Evolutionary conservation across 2,888 invertebrate genomes (phyloP), one percentile per base, ranked within the genome.

Genomic region (Agrenia bidenticulata): DNA sequence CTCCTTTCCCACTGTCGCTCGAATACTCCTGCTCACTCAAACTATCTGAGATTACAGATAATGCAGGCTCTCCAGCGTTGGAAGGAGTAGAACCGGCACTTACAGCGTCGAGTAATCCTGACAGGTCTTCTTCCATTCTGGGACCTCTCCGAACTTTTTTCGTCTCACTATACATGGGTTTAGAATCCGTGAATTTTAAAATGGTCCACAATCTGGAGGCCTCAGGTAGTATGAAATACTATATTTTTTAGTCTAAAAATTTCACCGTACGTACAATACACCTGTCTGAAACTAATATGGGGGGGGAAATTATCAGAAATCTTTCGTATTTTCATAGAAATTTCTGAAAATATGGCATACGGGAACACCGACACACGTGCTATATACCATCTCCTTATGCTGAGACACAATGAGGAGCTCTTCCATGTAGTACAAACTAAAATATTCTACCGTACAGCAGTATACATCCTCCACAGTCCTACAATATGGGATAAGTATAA

Each of bases 1-100:
- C 86, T 74, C 91, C 90, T 82, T 90, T 90, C 54, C 90, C 90
- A 80, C 90, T 90, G 80, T 91, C 91, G 80, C 90, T 90, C 0
- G 72, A 72, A 49, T 69, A 72, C 54, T 69, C 72, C 45, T 26
- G 32, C n/a, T 72, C 72, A 24, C 72, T 72, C 50, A 66, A 19
- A 27, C 62, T 67, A 24, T 70, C 70, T 21, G 70, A 70, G 60
- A 70, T 64, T 4, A 67, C 70, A 21, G 70, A 67, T 1, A 51
- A 39, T 0, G 60, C 64, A 2, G 60, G 56, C 19, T 69, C 70
- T 19, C 53, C 69, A 51, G 56, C 21, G 23, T 5, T 15, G 15
- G 27, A 39, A 2, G 55, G 42, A 23, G 63, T 60, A 55, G 60
- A 60, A 55, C 53, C 42, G 11, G 15, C 51, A 15, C 24, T 19